A percentile compares a stretch with the other conserved stretches of the same genome.
Conservation (phyloP, 2,797 vertebrate genomes). For the Myioborus melanocephalus region DNA sequence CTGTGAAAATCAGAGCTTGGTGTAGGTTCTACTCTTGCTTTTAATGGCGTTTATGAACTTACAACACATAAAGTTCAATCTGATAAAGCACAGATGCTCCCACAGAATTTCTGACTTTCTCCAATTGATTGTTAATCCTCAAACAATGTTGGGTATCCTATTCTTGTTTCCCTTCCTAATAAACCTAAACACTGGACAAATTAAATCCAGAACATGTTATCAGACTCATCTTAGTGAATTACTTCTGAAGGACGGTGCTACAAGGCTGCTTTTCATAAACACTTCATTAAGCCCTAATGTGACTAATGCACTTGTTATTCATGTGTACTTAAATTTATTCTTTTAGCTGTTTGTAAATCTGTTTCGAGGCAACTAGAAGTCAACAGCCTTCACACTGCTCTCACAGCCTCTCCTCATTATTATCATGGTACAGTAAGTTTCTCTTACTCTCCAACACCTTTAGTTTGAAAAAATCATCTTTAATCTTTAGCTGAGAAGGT, state of each 20-base stretch:
- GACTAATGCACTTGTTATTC: not conserved
- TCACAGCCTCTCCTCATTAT: not conserved
- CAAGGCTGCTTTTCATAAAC: slow-evolving; percentile 8
- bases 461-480: not conserved
- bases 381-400: not conserved
- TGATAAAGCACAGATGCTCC: not conserved
- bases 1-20: not conserved
- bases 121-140: not conserved
- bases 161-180: not conserved
- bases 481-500: not conserved
- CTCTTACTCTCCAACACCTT: not conserved
- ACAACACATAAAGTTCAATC: not conserved
- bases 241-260: not conserved
- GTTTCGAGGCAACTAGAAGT: not conserved
- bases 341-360: slow-evolving; percentile 14
- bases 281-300: not conserved
- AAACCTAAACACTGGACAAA: not conserved
- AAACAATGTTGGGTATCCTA: not conserved
- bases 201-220: not conserved
- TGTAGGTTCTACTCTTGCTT: not conserved
- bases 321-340: not conserved
- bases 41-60: not conserved
- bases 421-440: not conserved
- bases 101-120: not conserved
- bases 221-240: not conserved